These are phyloP conservation scores for Stegodyphus mimosarum DNA, from an alignment of 1,140 invertebrate genomes.

Conservation along the genomic window DNA sequence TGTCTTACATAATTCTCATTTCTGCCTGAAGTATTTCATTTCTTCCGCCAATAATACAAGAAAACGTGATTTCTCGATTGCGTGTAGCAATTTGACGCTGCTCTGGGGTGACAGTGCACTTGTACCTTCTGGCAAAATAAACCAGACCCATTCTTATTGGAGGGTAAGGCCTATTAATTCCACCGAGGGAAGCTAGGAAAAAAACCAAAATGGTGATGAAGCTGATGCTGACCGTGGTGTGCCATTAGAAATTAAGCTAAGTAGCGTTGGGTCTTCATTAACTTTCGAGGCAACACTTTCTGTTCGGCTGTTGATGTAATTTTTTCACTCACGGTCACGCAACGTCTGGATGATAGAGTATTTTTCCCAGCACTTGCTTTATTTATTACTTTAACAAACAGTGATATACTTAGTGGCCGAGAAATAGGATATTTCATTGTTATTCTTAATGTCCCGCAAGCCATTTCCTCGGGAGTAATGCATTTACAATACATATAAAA, in stretches of 20 bases:
- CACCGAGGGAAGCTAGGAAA: not conserved
- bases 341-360: not conserved
- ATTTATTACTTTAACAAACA: no score
- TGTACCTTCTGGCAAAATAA: not conserved
- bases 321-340: not conserved
- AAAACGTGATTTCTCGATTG: conserved; percentile 39
- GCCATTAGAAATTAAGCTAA: conserved; percentile 25
- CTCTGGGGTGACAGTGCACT: not conserved
- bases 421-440: no score
- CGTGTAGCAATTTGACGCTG: not conserved
- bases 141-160: not conserved
- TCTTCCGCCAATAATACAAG: not conserved
- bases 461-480: no score
- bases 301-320: not conserved
- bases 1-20: no score
- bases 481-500: no score
- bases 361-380: no score
- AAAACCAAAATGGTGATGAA: not conserved
- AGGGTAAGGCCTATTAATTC: conserved; percentile 9
- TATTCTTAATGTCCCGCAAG: no score
- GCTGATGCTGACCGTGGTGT: not conserved
- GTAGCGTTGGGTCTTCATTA: conserved; percentile 29
- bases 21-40: not conserved
- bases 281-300: not conserved
- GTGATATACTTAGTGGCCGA: no score